A percentile compares a stretch with the other conserved stretches of the same genome.
These are phyloP conservation scores for Parascotia fuliginaria DNA, from an alignment of 2,888 invertebrate genomes.

Conservation along the genomic window DNA sequence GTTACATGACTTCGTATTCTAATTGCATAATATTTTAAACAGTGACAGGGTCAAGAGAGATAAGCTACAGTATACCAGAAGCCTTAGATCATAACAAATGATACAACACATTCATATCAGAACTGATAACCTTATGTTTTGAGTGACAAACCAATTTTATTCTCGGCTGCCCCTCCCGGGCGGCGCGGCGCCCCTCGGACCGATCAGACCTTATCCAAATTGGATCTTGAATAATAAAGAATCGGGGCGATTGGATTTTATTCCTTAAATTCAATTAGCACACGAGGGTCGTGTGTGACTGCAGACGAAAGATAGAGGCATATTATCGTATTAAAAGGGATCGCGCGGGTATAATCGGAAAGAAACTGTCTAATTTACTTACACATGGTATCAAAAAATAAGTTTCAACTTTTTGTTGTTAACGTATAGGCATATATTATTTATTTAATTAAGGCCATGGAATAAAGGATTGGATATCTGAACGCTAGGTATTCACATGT, in stretches of 20 bases:
- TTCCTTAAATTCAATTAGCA: slow-evolving; percentile 87
- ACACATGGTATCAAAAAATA: slow-evolving; percentile 34
- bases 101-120: slow-evolving; percentile 43
- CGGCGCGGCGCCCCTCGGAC: slow-evolving; percentile 66
- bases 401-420: slow-evolving; percentile 2
- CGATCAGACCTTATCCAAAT: slow-evolving; percentile 87
- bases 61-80: slow-evolving; percentile 8
- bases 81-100: slow-evolving; percentile 22
- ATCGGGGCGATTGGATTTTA: slow-evolving; percentile 87
- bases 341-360: slow-evolving; percentile 65
- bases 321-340: slow-evolving; percentile 83
- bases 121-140: slow-evolving; percentile 82
- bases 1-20: too few relatives aligned
- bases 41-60: slow-evolving; percentile 3
- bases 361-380: slow-evolving; percentile 43
- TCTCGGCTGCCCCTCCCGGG: slow-evolving; percentile 77
- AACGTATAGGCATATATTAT: neutral
- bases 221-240: slow-evolving; percentile 87
- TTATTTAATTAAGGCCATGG: too few relatives aligned
- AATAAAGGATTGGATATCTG: too few relatives aligned
- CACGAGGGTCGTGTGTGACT: slow-evolving; percentile 84
- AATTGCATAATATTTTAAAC: slow-evolving; percentile 1
- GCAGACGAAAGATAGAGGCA: slow-evolving; percentile 83
- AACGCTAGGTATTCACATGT: too few relatives aligned
- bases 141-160: slow-evolving; percentile 86